These are phyloP conservation scores for Drosophila neonasuta DNA, from an alignment of 2,888 invertebrate species.

Conservation along the genomic window DNA sequence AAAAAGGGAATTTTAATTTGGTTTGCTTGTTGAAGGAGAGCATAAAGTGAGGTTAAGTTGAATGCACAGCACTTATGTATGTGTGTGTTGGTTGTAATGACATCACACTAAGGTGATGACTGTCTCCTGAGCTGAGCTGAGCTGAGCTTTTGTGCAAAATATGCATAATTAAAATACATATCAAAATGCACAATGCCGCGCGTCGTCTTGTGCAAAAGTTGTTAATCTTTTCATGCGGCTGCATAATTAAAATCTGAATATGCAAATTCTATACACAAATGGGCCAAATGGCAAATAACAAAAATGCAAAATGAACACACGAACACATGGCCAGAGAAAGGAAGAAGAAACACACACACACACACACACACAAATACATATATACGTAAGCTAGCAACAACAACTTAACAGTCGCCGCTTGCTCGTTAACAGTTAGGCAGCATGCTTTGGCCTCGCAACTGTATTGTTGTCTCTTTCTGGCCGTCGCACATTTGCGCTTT, in stretches of 20 bases:
- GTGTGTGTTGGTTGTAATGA: background rate
- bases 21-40: background rate
- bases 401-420: constrained; percentile 66
- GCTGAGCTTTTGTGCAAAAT: constrained; percentile 52
- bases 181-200: constrained; percentile 60
- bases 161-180: constrained; percentile 70
- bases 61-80: constrained; percentile 10
- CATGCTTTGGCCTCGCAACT: constrained; percentile 40
- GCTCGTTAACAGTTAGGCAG: constrained; percentile 56
- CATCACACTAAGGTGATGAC: background rate
- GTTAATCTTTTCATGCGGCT: constrained; percentile 82
- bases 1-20: constrained; percentile 6
- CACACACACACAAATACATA: constrained; percentile 12
- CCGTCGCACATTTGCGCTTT: constrained; percentile 51
- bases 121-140: constrained; percentile 23
- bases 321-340: background rate
- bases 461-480: constrained; percentile 43
- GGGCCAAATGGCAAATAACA: constrained; percentile 50
- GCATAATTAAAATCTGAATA: constrained; percentile 82
- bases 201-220: constrained; percentile 56
- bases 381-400: constrained; percentile 48
- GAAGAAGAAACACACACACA: constrained; percentile 14
- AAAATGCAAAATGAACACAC: constrained; percentile 32
- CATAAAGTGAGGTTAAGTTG: constrained; percentile 26
- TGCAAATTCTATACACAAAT: constrained; percentile 69